Percentiles rank a stretch among this genome's conserved stretches.
Conservation (phyloP, 2,888 invertebrate genomes). For the Cryptocheilus praepositus region DNA sequence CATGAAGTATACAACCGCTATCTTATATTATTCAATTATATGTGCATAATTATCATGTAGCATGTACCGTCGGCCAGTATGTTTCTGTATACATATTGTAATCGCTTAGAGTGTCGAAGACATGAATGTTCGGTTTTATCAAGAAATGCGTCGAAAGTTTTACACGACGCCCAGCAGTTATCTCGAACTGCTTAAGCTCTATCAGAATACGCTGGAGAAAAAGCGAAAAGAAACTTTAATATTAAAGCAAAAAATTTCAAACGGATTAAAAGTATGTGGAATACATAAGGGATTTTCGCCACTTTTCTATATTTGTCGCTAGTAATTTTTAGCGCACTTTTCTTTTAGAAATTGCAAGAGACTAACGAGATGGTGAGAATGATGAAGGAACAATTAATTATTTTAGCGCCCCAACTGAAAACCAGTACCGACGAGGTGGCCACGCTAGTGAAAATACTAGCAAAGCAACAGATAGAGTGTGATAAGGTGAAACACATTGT, state of each 20-base stretch:
- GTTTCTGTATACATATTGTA: not conserved
- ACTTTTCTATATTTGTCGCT: not conserved
- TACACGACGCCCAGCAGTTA: constrained; percentile 96
- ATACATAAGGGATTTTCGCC: not conserved
- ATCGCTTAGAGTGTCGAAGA: constrained; percentile 83
- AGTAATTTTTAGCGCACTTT: not conserved
- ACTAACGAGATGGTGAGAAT: constrained; percentile 87
- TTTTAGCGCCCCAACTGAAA: constrained; percentile 88
- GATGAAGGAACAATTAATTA: constrained; percentile 89
- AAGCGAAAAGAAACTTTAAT: constrained; percentile 83
- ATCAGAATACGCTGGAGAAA: constrained; percentile 81
- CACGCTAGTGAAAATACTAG: constrained; percentile 84
- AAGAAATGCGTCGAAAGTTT: constrained; percentile 89
- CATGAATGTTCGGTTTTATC: constrained; percentile 85
- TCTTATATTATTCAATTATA: not conserved
- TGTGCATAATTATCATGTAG: not conserved
- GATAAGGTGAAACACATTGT: constrained; percentile 89
- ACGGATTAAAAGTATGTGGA: constrained; percentile 80
- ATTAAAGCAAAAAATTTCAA: constrained; percentile 82
- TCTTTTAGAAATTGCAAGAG: constrained; percentile 83
- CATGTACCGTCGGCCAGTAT: not conserved
- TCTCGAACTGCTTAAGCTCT: constrained; percentile 88
- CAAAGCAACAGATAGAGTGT: constrained; percentile 87
- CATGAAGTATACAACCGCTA: constrained; percentile 77
- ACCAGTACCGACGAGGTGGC: constrained; percentile 86